These are phyloP conservation scores for Clinocottus analis DNA, from an alignment of 2,113 vertebrate genomes.

Conservation along the genomic window DNA sequence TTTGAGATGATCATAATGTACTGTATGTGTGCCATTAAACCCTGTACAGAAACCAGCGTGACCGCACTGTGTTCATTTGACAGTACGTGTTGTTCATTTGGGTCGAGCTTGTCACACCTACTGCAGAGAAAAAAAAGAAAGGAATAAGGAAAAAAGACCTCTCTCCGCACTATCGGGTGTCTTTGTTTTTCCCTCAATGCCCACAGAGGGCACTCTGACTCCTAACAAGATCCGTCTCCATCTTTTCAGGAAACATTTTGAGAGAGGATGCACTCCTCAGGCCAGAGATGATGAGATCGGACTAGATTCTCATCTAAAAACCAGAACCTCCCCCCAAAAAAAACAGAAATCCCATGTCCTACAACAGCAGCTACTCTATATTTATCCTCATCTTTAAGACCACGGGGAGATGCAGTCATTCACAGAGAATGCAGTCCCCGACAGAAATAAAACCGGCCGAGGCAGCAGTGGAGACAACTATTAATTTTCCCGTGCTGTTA, in stretches of 20 bases:
- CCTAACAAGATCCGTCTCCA: constrained; percentile 39
- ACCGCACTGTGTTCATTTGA: constrained; percentile 23
- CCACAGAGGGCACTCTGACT: constrained; percentile 78
- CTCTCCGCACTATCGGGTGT: neutral
- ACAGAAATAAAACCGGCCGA: constrained; percentile 47
- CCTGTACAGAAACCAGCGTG: constrained; percentile 52
- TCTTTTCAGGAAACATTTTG: constrained; percentile 21
- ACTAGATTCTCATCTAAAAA: constrained; percentile 28
- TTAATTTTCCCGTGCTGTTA: constrained; percentile 49
- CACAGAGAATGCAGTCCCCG: neutral
- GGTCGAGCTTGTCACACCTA: constrained; percentile 10
- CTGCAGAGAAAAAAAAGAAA: neutral
- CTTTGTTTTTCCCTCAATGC: constrained; percentile 31
- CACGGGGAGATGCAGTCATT: constrained; percentile 22
- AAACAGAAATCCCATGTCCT: constrained; percentile 8
- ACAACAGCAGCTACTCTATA: constrained; percentile 9
- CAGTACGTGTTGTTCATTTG: neutral
- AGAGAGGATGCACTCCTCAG: constrained; percentile 33
- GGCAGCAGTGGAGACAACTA: constrained; percentile 42
- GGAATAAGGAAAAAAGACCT: neutral
- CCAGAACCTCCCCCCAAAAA: neutral
- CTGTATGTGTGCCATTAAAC: constrained; percentile 76
- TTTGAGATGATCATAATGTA: constrained; percentile 42
- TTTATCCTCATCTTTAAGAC: constrained; percentile 34
- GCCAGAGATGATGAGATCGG: constrained; percentile 13